Evolutionary conservation across 1,140 invertebrate species (phyloP).

Genomic region (Melitaea cinxia): DNA sequence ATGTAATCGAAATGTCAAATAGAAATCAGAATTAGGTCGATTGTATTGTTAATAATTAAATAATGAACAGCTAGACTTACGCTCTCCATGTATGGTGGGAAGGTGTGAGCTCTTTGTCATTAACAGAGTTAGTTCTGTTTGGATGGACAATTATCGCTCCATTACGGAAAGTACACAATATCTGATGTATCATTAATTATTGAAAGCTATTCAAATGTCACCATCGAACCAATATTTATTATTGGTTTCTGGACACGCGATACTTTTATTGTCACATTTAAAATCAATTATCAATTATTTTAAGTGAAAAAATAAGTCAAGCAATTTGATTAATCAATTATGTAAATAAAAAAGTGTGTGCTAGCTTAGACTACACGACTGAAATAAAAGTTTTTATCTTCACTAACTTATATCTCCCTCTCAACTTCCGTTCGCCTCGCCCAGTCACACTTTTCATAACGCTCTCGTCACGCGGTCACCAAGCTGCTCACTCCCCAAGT

Average conservation of each 20-base stretch:
- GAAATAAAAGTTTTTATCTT: no score
- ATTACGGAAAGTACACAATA: slow-evolving; percentile 71
- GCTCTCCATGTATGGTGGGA: slow-evolving; percentile 48
- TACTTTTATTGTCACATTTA: slow-evolving; percentile 37
- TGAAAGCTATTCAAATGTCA: slow-evolving; percentile 62
- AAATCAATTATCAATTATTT: slow-evolving; percentile 42
- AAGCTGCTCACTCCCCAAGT: no score
- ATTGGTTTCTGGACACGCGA: slow-evolving; percentile 36
- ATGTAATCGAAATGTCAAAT: slow-evolving; percentile 79
- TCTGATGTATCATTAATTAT: slow-evolving; percentile 64
- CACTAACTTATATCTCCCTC: no score
- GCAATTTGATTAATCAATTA: not conserved
- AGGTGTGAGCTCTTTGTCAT: slow-evolving; percentile 73
- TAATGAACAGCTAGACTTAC: slow-evolving; percentile 54
- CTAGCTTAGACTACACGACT: not conserved
- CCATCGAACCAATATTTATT: slow-evolving; percentile 45
- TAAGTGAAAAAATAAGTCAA: slow-evolving; percentile 4
- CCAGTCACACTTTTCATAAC: no score
- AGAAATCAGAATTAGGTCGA: slow-evolving; percentile 81
- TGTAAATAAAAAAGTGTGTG: not conserved
- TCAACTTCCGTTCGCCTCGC: no score
- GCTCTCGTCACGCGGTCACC: no score
- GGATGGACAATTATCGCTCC: slow-evolving; percentile 78
- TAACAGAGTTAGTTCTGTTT: slow-evolving; percentile 80
- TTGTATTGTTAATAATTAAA: slow-evolving; percentile 81